phyloP scores from a whole-genome alignment of 1,140 invertebrate species.

The Atta cephalotes region DNA sequence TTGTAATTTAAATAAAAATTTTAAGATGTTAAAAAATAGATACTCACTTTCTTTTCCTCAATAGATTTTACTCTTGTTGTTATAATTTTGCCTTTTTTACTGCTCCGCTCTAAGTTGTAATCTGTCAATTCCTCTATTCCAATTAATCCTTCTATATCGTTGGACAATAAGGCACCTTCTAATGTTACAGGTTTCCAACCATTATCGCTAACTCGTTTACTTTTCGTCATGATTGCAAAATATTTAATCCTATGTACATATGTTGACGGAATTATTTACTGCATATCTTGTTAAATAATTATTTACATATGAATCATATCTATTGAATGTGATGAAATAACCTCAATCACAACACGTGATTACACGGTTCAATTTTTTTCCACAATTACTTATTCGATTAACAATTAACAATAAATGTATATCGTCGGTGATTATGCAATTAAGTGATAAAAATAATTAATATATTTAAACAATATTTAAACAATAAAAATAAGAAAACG shows the following conservation, averaged over 20 bases:
- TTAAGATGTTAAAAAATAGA: constrained; percentile 3
- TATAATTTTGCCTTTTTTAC: constrained; percentile 78
- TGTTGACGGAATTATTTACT: neutral
- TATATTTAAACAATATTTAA: too few species aligned
- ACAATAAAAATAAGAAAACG: too few species aligned
- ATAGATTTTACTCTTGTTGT: constrained; percentile 49
- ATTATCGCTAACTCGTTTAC: neutral
- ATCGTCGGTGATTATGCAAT: neutral
- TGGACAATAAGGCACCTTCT: constrained; percentile 85
- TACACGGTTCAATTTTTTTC: neutral
- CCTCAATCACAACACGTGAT: neutral
- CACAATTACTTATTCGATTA: neutral
- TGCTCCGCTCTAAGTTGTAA: constrained; percentile 86
- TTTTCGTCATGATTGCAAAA: constrained; percentile 63
- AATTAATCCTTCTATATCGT: constrained; percentile 87
- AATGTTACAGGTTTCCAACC: constrained; percentile 87
- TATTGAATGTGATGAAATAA: neutral
- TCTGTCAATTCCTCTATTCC: constrained; percentile 89
- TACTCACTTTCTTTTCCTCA: constrained; percentile 42
- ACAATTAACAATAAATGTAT: neutral
- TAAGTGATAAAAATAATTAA: too few species aligned
- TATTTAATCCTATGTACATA: constrained; percentile 22
- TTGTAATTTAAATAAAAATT: constrained; percentile 2
- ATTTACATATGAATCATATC: neutral
- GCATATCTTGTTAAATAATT: neutral